Percentiles rank a stretch among this genome's conserved stretches.
These are phyloP conservation scores for Mythimna impura DNA, from an alignment of 2,888 invertebrate species.

Conservation along the genomic window DNA sequence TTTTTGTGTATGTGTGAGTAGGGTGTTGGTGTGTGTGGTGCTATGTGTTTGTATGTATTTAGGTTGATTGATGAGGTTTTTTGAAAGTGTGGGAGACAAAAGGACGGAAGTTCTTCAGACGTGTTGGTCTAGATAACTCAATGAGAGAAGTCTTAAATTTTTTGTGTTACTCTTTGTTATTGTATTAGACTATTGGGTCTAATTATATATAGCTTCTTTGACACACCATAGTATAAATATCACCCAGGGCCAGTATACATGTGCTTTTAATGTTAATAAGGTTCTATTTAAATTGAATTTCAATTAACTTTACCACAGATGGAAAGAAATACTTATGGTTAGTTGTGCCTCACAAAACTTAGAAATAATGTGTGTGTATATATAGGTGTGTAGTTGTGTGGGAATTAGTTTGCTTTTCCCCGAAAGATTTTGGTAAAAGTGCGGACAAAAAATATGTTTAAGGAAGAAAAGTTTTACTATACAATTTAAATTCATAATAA, in stretches of 20 bases:
- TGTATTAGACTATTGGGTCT: background rate
- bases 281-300: background rate
- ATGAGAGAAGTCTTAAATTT: background rate
- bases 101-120: constrained; percentile 27
- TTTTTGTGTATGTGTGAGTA: constrained; percentile 1
- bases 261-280: background rate
- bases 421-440: no score
- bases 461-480: no score
- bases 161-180: background rate
- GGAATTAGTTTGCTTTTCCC: no score
- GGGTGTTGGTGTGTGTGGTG: constrained; percentile 11
- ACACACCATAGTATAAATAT: background rate
- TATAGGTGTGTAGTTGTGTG: no score
- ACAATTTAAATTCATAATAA: background rate
- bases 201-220: background rate
- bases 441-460: no score
- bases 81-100: constrained; percentile 60
- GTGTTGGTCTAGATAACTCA: constrained; percentile 4
- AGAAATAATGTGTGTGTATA: no score
- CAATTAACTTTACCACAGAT: background rate
- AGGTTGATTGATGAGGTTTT: constrained; percentile 60
- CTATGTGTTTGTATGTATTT: constrained; percentile 14
- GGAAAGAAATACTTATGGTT: no score
- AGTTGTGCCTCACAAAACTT: no score
- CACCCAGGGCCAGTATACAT: background rate